Conservation (phyloP, 2,888 invertebrate species). For the Epirrhoe alternata region DNA sequence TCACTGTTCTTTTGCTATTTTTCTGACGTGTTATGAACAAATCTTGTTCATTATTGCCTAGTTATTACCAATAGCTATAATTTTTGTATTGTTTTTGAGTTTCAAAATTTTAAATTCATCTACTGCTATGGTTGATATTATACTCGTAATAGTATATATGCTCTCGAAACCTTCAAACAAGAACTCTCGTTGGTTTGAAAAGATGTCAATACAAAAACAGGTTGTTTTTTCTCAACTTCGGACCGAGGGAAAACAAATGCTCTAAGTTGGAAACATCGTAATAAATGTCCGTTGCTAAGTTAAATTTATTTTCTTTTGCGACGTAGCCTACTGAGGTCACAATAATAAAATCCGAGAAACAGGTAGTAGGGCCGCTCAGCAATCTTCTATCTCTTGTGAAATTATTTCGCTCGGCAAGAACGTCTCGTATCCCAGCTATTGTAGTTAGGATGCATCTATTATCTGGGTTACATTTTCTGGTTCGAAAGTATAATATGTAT, state of each 20-base stretch:
- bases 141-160: background rate
- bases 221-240: conserved; percentile 38
- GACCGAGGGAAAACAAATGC: conserved; percentile 40
- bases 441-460: too few species aligned
- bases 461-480: too few species aligned
- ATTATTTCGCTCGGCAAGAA: background rate
- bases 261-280: conserved; percentile 39
- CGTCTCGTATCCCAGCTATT: too few species aligned
- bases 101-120: background rate
- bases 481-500: too few species aligned
- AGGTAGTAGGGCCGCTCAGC: background rate
- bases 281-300: conserved; percentile 35
- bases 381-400: background rate
- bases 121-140: too few species aligned
- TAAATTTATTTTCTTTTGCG: conserved; percentile 34
- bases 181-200: conserved; percentile 23
- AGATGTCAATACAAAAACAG: conserved; percentile 41
- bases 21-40: too few species aligned
- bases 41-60: too few species aligned
- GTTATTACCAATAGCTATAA: too few species aligned
- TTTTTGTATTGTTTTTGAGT: too few species aligned
- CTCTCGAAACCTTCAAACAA: conserved; percentile 8
- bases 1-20: too few species aligned
- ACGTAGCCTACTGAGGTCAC: conserved; percentile 16
- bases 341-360: conserved; percentile 15